Percentiles rank a stretch among this genome's conserved stretches.
Evolutionary conservation across 2,113 vertebrate genomes (phyloP).

Genomic region (Gallinago jamesoni): DNA sequence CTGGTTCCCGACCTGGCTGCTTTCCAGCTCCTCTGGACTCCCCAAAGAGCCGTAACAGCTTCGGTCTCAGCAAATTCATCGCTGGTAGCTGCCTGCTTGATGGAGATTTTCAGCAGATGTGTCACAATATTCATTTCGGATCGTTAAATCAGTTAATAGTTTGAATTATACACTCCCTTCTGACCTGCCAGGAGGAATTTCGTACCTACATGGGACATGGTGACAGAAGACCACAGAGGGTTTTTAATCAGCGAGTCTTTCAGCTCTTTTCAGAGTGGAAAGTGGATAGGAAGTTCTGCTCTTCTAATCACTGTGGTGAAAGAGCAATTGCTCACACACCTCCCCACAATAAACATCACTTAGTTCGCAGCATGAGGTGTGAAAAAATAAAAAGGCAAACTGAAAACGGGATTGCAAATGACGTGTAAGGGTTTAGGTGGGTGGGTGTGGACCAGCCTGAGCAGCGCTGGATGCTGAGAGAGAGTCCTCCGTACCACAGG

Average conservation of each 20-base stretch:
- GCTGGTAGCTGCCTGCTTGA: not conserved
- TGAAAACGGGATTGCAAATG: not conserved
- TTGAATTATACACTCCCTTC: not conserved
- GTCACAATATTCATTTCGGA: not conserved
- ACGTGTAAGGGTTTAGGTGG: not conserved
- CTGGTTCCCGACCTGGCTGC: not conserved
- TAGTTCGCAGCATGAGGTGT: not conserved
- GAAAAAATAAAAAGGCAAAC: not conserved
- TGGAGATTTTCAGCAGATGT: not conserved
- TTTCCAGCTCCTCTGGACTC: not conserved
- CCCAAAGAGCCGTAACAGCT: not conserved
- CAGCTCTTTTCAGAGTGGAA: not conserved
- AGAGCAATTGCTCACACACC: not conserved
- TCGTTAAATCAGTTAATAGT: not conserved
- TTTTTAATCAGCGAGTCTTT: not conserved
- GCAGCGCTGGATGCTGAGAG: not conserved
- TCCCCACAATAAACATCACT: not conserved
- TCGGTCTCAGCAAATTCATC: rapidly evolving
- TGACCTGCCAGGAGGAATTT: not conserved
- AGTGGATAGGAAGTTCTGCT: not conserved
- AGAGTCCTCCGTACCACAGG: not conserved
- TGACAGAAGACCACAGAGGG: not conserved
- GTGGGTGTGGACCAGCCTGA: not conserved
- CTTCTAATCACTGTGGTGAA: not conserved
- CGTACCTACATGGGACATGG: rapidly evolving